These are phyloP conservation scores for Lycocerus yunnanus DNA, from an alignment of 2,888 invertebrate genomes.

Conservation along the genomic window DNA sequence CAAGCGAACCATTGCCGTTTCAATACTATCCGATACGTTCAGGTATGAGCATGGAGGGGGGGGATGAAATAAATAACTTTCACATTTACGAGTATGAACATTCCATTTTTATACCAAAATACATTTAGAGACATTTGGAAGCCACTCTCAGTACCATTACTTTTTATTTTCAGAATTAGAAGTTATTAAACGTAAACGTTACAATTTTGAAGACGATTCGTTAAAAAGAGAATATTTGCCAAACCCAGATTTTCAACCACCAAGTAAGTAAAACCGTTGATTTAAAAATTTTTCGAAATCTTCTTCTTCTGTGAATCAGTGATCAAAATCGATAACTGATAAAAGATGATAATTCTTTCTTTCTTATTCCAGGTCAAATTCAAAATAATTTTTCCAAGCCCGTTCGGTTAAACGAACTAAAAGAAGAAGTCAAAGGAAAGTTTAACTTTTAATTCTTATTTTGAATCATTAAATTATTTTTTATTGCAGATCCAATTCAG, in stretches of 20 bases:
- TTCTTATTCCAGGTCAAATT: background rate
- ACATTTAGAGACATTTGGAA: background rate
- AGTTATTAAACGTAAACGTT: background rate
- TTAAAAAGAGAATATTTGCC: background rate
- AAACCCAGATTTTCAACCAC: background rate
- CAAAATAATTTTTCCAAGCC: background rate
- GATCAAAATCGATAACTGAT: too few species aligned
- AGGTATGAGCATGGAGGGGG: background rate
- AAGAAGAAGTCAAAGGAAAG: background rate
- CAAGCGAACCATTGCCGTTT: background rate
- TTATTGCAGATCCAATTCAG: background rate
- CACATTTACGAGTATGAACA: too few species aligned
- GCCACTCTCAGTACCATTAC: background rate
- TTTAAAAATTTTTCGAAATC: too few species aligned
- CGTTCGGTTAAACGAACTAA: background rate
- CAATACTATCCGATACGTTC: background rate
- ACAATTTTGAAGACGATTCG: background rate
- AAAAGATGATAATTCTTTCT: too few species aligned
- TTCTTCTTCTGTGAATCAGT: too few species aligned
- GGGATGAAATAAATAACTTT: too few species aligned
- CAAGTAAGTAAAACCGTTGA: background rate
- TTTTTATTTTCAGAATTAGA: background rate
- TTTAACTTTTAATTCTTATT: background rate
- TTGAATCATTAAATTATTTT: background rate
- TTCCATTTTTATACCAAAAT: too few species aligned